Base-by-base conservation (phyloP, 2,888 invertebrate species). In the Aphodius granarius region DNA sequence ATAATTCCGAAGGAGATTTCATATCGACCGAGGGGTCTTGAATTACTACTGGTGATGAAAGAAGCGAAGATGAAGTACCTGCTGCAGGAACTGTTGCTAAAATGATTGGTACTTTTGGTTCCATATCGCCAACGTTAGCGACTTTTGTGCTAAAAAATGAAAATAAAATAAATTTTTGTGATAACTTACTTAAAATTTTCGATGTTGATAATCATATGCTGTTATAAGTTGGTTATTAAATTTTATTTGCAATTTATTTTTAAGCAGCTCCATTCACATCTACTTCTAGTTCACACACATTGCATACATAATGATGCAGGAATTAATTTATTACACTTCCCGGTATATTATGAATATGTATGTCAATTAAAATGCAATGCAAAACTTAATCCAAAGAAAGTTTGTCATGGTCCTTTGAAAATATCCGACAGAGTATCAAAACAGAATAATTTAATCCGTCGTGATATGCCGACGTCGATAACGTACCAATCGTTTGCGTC, bases 1-100 rank as follows among this genome's bases (percentile, higher is more conserved):
- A 82, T 75, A 86, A 83, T 78, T 86, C 85, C 66, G 85, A 84
- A 17, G 83, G 77, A 21, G 79, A 78, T 78, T 81, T 81, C 75
- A 81, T 80, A 73, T 84, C 83, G 22, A 70, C 75, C 3, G 79
- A 74, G 21, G 80, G 76, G 22, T 81, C 80, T 72, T 82, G 82
- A 64, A 78, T 75, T 73, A 75, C 78, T 19, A 79, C 78, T 65
- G 81, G 78, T 21, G 81, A 79, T 65, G 81, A 76, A 63, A 81
- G 71, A 75, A 80, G 81, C 18, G 80, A 77, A 6, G 83, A 82
- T 65, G 71, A 68, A 21, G 76, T 43, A 15, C 63, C 17, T 70
- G 63, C 64, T 21, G 65, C 64, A 64, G 71, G 21, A 9, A 71
- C 66, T 65, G 76, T 68, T 68, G 68, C 9, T 21, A 21, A 20